Evolutionary conservation across 2,888 invertebrate genomes (phyloP).

Genomic region (Meta bourneti): DNA sequence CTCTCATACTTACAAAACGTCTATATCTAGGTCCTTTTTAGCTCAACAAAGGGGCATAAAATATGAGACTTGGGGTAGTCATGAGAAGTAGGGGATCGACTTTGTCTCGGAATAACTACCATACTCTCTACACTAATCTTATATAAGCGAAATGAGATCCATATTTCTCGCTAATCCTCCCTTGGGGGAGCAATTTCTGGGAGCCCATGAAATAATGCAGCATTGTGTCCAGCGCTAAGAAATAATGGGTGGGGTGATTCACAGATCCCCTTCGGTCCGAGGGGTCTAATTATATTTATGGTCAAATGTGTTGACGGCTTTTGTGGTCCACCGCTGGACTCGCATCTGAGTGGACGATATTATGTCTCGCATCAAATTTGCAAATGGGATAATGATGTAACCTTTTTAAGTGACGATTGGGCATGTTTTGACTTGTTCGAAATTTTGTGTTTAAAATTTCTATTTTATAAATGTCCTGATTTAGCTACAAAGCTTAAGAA

Average conservation of each 20-base stretch:
- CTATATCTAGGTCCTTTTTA: no score
- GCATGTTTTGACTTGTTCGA: no score
- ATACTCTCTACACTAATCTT: background rate
- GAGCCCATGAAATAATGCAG: constrained; percentile 6
- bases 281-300: constrained; percentile 45
- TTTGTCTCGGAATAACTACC: background rate
- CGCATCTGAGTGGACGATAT: no score
- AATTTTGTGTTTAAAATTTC: no score
- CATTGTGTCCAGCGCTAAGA: background rate
- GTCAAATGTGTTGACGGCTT: background rate
- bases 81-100: background rate
- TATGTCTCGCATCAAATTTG: no score
- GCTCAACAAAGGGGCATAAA: no score
- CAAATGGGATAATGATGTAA: no score
- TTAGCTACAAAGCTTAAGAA: no score
- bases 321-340: background rate
- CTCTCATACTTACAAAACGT: no score
- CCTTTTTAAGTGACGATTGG: no score
- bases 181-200: background rate
- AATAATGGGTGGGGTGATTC: constrained; percentile 18
- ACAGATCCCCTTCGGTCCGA: background rate
- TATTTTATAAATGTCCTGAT: no score
- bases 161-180: constrained; percentile 25
- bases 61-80: no score
- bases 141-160: constrained; percentile 16